These are phyloP conservation scores for Panopea generosa DNA, from an alignment of 2,888 invertebrate species.

Conservation along the genomic window DNA sequence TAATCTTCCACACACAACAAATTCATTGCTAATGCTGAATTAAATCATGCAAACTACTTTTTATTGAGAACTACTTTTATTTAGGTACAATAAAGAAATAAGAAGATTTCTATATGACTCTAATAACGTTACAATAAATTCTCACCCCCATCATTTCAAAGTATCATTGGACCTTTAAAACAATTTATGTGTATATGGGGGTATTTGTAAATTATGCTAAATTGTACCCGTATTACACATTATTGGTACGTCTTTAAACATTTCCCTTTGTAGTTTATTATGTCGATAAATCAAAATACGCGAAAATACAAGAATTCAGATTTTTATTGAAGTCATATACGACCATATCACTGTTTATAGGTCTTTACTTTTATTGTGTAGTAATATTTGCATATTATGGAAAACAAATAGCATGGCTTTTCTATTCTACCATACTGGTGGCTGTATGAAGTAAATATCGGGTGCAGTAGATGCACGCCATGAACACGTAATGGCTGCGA, in stretches of 20 bases:
- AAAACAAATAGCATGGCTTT: too few relatives aligned
- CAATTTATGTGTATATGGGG: slow-evolving; percentile 66
- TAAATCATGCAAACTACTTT: neutral
- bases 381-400: too few relatives aligned
- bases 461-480: too few relatives aligned
- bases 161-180: slow-evolving; percentile 49
- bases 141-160: slow-evolving; percentile 43
- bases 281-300: slow-evolving; percentile 37
- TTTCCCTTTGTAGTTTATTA: slow-evolving; percentile 38
- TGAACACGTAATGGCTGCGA: too few relatives aligned
- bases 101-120: slow-evolving; percentile 28
- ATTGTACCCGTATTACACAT: slow-evolving; percentile 37
- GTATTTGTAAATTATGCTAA: slow-evolving; percentile 59
- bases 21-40: neutral
- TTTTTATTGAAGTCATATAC: slow-evolving; percentile 35
- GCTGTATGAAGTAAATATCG: too few relatives aligned
- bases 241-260: slow-evolving; percentile 32
- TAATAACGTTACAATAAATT: slow-evolving; percentile 60
- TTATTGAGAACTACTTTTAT: slow-evolving; percentile 47
- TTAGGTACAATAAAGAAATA: slow-evolving; percentile 51
- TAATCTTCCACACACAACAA: neutral
- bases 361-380: too few relatives aligned
- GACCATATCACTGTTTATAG: slow-evolving; percentile 11
- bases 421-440: too few relatives aligned
- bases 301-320: slow-evolving; percentile 25